Evolutionary conservation across 2,888 invertebrate genomes (phyloP).

Genomic region (Dasysyrphus albostriatus): DNA sequence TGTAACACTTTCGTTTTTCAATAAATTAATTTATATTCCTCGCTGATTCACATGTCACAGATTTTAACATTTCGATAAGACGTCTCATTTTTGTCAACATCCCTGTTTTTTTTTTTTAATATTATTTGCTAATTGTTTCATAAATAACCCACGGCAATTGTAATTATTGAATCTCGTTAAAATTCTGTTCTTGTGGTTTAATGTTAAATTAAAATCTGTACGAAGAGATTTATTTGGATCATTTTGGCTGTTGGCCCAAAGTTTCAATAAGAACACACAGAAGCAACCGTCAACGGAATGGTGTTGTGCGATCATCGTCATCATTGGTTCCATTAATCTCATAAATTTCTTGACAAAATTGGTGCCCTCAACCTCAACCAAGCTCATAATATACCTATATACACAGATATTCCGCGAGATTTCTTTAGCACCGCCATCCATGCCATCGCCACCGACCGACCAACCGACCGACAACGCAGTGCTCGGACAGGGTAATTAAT

Average conservation of each 20-base stretch:
- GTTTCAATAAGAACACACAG: slow-evolving; percentile 20
- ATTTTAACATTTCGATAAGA: slow-evolving; percentile 43
- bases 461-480: background rate
- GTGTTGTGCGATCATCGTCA: slow-evolving; percentile 45
- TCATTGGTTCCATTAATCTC: slow-evolving; percentile 67
- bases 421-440: slow-evolving; percentile 10
- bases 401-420: background rate
- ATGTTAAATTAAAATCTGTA: slow-evolving; percentile 15
- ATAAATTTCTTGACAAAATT: slow-evolving; percentile 49
- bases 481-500: slow-evolving; percentile 59
- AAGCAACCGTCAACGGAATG: slow-evolving; percentile 22
- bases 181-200: slow-evolving; percentile 51
- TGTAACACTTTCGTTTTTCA: slow-evolving; percentile 57
- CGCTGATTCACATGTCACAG: slow-evolving; percentile 45
- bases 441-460: background rate
- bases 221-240: background rate
- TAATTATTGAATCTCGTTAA: slow-evolving; percentile 70
- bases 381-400: background rate
- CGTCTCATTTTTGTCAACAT: slow-evolving; percentile 64
- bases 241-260: slow-evolving; percentile 53
- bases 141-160: slow-evolving; percentile 58
- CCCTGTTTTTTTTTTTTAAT: background rate
- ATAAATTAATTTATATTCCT: slow-evolving; percentile 32
- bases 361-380: slow-evolving; percentile 7
- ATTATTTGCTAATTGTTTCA: slow-evolving; percentile 68